Conservation (phyloP, 2,888 invertebrate genomes). For the Ophonus ardosiacus region DNA sequence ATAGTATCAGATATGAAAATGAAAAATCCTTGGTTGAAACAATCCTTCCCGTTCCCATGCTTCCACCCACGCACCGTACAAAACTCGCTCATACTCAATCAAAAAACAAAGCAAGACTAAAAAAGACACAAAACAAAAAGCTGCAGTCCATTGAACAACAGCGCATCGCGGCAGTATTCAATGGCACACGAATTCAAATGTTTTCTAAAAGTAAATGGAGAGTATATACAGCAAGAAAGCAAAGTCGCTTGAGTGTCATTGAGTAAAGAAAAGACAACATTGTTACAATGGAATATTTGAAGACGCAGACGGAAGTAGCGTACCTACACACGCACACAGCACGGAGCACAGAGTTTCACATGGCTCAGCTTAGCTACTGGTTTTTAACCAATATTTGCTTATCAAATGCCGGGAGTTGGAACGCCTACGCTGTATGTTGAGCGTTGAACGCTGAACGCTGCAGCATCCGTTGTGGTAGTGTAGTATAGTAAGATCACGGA, state of each 20-base stretch:
- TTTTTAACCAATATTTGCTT: conserved; percentile 64
- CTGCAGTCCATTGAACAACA: conserved; percentile 45
- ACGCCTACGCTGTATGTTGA: conserved; percentile 37
- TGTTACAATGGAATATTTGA: conserved; percentile 63
- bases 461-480: background rate
- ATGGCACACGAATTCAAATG: conserved; percentile 58
- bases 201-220: conserved; percentile 62
- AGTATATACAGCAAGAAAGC: conserved; percentile 53
- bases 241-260: conserved; percentile 60
- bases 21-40: conserved; percentile 48
- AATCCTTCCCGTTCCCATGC: conserved; percentile 23
- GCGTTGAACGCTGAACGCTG: background rate
- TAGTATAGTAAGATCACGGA: too few relatives aligned
- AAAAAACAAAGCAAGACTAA: conserved; percentile 48
- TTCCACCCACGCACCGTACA: conserved; percentile 27
- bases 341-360: conserved; percentile 35
- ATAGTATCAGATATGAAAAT: background rate
- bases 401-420: conserved; percentile 58
- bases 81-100: conserved; percentile 43
- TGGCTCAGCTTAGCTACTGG: conserved; percentile 55
- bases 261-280: conserved; percentile 61
- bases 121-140: conserved; percentile 47
- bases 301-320: conserved; percentile 56
- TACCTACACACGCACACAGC: conserved; percentile 32
- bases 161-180: conserved; percentile 49